Percentiles rank a stretch among this genome's conserved stretches.
These are phyloP conservation scores for Drosophila aldrichi DNA, from an alignment of 2,888 invertebrate genomes.

Conservation along the genomic window DNA sequence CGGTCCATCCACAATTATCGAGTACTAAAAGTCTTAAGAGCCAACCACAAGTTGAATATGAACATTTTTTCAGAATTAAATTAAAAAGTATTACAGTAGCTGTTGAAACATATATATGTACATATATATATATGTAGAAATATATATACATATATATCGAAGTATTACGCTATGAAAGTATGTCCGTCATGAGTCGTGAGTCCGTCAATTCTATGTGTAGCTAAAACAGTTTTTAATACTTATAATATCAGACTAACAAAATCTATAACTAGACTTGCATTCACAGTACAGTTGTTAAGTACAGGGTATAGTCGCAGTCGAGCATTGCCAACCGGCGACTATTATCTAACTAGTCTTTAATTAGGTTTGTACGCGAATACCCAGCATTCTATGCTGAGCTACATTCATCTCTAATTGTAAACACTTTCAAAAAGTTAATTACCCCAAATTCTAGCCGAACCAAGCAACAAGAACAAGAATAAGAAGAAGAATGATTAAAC, in stretches of 20 bases:
- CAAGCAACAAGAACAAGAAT: constrained; percentile 2
- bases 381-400: constrained; percentile 20
- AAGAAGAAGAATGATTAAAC: constrained; percentile 25
- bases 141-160: not conserved
- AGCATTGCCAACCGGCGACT: constrained; percentile 11
- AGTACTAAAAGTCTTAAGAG: constrained; percentile 21
- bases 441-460: constrained; percentile 28
- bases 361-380: constrained; percentile 12
- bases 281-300: constrained; percentile 29
- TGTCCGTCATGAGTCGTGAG: constrained; percentile 22
- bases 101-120: constrained; percentile 6
- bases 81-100: constrained; percentile 25
- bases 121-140: not conserved
- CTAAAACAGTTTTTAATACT: not conserved
- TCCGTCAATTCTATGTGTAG: constrained; percentile 28
- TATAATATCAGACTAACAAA: not conserved
- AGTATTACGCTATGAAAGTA: constrained; percentile 10
- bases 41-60: not conserved
- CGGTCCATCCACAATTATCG: constrained; percentile 50
- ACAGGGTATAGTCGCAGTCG: constrained; percentile 33
- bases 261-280: not conserved
- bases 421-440: constrained; percentile 46
- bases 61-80: constrained; percentile 11
- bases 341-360: constrained; percentile 36
- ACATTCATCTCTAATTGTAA: constrained; percentile 24